A percentile compares a stretch with the other conserved stretches of the same genome.
Evolutionary conservation across 2,113 vertebrate species (phyloP).

Genomic region (Aphyosemion australe): DNA sequence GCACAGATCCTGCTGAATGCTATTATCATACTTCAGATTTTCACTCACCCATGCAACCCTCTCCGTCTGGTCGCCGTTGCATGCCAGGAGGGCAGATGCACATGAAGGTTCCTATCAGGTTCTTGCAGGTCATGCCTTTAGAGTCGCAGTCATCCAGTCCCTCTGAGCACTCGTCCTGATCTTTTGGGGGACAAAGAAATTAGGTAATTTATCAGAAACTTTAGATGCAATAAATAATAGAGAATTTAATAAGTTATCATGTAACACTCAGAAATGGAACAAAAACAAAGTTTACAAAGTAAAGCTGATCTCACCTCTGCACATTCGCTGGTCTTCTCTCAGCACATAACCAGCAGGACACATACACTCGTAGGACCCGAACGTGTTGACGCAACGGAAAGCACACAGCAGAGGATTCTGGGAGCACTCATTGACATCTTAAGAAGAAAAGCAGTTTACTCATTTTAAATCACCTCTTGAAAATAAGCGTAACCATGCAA

Average conservation of each 20-base stretch:
- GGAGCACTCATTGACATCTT: constrained; percentile 92
- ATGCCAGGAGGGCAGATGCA: constrained; percentile 90
- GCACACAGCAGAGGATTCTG: constrained; percentile 92
- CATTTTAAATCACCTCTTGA: not conserved
- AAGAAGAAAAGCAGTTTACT: not conserved
- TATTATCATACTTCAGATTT: not conserved
- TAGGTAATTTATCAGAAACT: too few species aligned
- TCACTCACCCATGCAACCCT: constrained; percentile 90
- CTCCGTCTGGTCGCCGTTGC: constrained; percentile 84
- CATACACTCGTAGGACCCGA: constrained; percentile 91
- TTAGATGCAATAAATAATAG: too few species aligned
- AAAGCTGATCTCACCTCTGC: constrained; percentile 83
- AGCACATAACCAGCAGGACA: constrained; percentile 91
- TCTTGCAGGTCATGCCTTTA: constrained; percentile 92
- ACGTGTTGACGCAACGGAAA: constrained; percentile 94
- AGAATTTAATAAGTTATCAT: too few species aligned
- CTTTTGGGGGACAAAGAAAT: constrained; percentile 59
- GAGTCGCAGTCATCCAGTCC: constrained; percentile 88
- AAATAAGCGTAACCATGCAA: not conserved
- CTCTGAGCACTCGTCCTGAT: constrained; percentile 90
- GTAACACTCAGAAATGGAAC: too few species aligned
- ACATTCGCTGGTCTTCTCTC: constrained; percentile 90
- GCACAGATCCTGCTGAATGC: not conserved
- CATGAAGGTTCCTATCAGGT: constrained; percentile 91
- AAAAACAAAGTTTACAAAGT: too few species aligned